Evolutionary conservation across 2,113 vertebrate species (phyloP), one percentile per base, ranked within the genome.

Genomic region (Psettodes erumei): DNA sequence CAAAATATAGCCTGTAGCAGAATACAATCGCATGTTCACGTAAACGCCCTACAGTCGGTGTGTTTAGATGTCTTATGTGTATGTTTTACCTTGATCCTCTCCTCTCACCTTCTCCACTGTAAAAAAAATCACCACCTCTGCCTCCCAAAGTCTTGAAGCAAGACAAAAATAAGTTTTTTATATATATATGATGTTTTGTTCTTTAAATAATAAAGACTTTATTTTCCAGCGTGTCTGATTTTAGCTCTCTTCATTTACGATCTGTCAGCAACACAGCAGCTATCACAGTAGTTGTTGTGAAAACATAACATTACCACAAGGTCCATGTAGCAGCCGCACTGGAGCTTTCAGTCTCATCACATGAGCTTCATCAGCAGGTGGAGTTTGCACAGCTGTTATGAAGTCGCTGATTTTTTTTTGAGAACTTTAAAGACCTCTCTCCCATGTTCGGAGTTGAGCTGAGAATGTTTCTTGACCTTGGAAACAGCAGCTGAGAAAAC

Each of bases 141-240:
- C 89, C 90, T 92, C 67, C 37, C 48, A 13, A 45, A 85, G 69
- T 84, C 83, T 89, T 86, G 65, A 90, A 88, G 85, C 64, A 89
- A 90, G 83, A 88, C 74, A 50, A 54, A n/a, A n/a, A n/a, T n/a
- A n/a, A n/a, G n/a, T 68, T 75, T 54, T 70, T 40, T 12, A 43
- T 28, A n/a, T n/a, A n/a, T n/a, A n/a, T n/a, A n/a, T 21, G 40
- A 58, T 56, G 18, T 76, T 88, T 68, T 69, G 42, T 81, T 87
- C 64, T 55, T 58, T 56, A 85, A 68, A 51, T 59, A 91, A 88
- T 85, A 88, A 91, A 90, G 8, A 0, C 30, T 43, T 3, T 77
- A 76, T 85, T 90, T 91, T 89, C 42, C 33, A 79, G 6, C 27
- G 78, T 42, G 38, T 82, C 43, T 71, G 75, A 32, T 65, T 64